These are phyloP conservation scores for Bergia sp. DNA, from an alignment of 92 coral and sea anemone genomes.

Conservation along the genomic window DNA sequence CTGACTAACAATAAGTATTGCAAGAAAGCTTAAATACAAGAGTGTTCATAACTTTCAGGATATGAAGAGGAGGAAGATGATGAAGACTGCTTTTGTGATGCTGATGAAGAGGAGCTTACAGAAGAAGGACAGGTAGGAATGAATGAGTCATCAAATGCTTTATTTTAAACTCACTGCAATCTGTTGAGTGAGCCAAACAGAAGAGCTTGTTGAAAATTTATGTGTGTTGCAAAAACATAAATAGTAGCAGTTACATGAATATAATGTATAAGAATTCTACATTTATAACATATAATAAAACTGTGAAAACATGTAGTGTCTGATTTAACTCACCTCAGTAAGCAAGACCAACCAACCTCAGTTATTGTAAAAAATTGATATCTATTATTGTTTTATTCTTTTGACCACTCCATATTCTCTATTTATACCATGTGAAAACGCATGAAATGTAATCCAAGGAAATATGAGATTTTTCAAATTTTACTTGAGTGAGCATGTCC, in stretches of 20 bases:
- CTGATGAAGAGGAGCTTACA: slow-evolving; percentile 77
- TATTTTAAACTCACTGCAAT: not conserved
- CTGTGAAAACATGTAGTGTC: no score
- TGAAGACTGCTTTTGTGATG: slow-evolving; percentile 85
- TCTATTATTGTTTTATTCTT: no score
- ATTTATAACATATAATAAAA: no score
- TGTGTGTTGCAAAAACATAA: not conserved
- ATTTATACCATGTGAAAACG: no score
- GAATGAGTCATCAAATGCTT: not conserved
- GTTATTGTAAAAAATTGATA: not conserved
- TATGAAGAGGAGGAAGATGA: slow-evolving; percentile 63
- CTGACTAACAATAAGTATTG: no score
- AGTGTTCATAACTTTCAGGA: slow-evolving; percentile 1
- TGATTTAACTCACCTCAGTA: no score
- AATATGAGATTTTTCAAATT: no score
- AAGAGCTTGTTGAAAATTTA: not conserved
- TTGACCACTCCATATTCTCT: no score
- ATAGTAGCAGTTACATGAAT: not conserved
- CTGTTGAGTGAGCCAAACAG: not conserved
- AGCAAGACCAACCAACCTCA: not conserved
- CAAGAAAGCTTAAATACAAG: not conserved
- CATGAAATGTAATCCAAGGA: no score
- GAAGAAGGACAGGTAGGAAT: slow-evolving; percentile 87
- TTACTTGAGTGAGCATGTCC: no score
- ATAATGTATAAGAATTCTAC: no score